Evolutionary conservation across 1,140 invertebrate genomes (phyloP).

Genomic region (Amphibalanus amphitrite): DNA sequence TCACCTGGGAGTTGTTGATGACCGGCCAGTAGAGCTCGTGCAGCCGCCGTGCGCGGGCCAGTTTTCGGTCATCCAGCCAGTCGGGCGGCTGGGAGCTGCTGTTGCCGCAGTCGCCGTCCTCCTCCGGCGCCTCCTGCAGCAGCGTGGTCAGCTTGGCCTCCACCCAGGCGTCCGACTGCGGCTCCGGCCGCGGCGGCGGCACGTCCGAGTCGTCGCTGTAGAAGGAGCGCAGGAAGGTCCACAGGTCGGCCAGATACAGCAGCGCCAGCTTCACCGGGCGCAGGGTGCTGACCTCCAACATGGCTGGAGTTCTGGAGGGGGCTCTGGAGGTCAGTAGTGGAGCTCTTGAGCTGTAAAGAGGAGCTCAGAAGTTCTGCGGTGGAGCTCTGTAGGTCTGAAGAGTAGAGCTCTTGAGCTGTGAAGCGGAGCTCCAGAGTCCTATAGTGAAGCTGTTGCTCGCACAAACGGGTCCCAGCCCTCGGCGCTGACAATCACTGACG

Average conservation of each 20-base stretch:
- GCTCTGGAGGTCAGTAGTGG: no score
- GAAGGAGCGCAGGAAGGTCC: background rate
- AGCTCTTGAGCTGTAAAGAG: no score
- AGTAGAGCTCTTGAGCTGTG: no score
- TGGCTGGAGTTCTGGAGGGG: no score
- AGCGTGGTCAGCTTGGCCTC: background rate
- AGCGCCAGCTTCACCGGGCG: background rate
- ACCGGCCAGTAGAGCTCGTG: constrained; percentile 12
- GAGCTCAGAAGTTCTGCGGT: no score
- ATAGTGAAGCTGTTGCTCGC: no score
- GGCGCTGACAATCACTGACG: no score
- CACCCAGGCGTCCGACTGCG: background rate
- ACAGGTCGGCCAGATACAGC: background rate
- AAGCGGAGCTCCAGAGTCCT: no score
- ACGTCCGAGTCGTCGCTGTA: background rate
- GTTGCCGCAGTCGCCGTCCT: constrained; percentile 12
- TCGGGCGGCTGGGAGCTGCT: constrained; percentile 3
- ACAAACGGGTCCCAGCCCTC: no score
- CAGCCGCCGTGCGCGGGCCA: constrained; percentile 11
- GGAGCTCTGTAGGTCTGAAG: no score
- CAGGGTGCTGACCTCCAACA: background rate
- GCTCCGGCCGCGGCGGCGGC: no score
- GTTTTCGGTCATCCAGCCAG: constrained; percentile 13
- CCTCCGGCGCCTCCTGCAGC: background rate
- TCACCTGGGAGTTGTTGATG: constrained; percentile 13